A percentile compares a stretch with the other conserved stretches of the same genome.
Conservation (phyloP, 2,797 vertebrate genomes). For the Alectoris magna region DNA sequence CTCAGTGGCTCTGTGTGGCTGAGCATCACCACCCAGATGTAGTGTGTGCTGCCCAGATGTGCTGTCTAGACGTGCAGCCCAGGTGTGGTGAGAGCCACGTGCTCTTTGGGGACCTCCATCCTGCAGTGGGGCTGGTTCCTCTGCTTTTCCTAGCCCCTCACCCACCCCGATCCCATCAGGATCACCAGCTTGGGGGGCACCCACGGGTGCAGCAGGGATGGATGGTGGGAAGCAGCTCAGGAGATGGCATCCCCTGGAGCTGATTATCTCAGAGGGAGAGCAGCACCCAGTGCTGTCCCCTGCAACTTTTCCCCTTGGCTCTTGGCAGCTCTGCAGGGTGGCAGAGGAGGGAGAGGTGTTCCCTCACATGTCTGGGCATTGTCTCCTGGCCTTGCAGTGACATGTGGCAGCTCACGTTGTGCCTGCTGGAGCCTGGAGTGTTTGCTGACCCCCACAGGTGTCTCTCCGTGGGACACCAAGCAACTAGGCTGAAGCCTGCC, state of each 20-base stretch:
- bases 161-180: fast-evolving
- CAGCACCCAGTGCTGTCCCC: background rate
- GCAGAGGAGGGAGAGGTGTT: background rate
- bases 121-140: background rate
- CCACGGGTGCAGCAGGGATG: fast-evolving
- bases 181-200: fast-evolving
- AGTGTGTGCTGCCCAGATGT: background rate
- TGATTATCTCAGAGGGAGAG: background rate
- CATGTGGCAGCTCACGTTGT: background rate
- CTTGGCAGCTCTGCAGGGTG: background rate
- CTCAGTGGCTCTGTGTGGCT: background rate
- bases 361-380: background rate
- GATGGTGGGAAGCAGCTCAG: background rate
- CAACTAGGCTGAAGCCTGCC: background rate
- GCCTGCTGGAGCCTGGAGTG: background rate
- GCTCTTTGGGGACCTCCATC: fast-evolving
- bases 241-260: fast-evolving
- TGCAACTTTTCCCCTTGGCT: background rate
- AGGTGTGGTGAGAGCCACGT: background rate
- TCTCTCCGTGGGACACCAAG: fast-evolving
- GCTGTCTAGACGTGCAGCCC: background rate
- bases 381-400: background rate
- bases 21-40: background rate
- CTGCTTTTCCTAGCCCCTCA: background rate
- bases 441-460: background rate